Conservation (phyloP, 2,888 invertebrate species). For the Galerucella calmariensis region DNA sequence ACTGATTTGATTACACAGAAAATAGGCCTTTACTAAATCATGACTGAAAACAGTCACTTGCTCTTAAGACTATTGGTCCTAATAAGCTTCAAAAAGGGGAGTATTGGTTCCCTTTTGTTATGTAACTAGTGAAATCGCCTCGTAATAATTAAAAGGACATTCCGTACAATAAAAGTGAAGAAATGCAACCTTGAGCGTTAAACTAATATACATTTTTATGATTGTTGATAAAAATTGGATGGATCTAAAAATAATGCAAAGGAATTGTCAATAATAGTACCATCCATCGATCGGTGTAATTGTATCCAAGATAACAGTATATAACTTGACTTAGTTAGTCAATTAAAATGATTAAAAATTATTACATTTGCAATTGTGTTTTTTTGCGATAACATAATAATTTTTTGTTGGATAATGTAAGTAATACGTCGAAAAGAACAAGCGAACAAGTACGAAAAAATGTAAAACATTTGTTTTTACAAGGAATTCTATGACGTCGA, state of each 20-base stretch:
- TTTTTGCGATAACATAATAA: not conserved
- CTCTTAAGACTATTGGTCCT: too few species aligned
- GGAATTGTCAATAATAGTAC: not conserved
- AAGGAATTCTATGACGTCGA: conserved; percentile 7
- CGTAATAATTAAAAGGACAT: conserved; percentile 4
- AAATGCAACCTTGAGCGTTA: conserved; percentile 3
- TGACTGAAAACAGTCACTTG: too few species aligned
- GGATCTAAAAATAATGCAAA: not conserved
- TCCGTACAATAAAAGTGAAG: not conserved
- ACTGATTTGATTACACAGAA: too few species aligned
- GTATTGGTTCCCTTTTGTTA: too few species aligned
- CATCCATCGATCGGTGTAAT: not conserved
- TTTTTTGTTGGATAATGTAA: not conserved
- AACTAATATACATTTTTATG: not conserved
- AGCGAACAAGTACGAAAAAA: conserved; percentile 2
- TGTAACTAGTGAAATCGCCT: not conserved
- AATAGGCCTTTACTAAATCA: too few species aligned
- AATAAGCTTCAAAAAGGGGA: too few species aligned
- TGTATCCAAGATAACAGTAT: not conserved
- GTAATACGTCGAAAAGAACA: not conserved
- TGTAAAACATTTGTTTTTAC: conserved; percentile 1
- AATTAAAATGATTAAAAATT: not conserved
- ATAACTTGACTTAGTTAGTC: not conserved
- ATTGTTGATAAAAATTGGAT: not conserved
- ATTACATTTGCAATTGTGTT: not conserved